Percentiles rank a stretch among this genome's conserved stretches.
Evolutionary conservation across 2,888 invertebrate species (phyloP).

Genomic region (Tubiluchus corallicola): DNA sequence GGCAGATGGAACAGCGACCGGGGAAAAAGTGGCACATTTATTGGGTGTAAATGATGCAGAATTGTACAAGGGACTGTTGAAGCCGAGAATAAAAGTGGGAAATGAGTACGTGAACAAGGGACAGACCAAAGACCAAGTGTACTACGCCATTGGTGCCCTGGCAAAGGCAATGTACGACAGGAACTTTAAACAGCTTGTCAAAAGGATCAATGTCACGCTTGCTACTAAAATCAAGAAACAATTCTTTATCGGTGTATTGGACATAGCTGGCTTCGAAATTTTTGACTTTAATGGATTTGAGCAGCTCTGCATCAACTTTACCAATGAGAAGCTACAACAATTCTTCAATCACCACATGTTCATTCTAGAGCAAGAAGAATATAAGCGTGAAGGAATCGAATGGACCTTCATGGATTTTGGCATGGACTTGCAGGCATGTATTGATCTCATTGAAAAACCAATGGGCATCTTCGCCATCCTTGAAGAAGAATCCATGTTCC

Average conservation of each 20-base stretch:
- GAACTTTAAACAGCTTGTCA: conserved; percentile 33
- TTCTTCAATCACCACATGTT: conserved; percentile 39
- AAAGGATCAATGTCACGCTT: conserved; percentile 31
- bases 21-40: conserved; percentile 27
- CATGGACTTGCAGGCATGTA: conserved; percentile 86
- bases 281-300: conserved; percentile 36
- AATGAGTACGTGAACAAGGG: conserved; percentile 35
- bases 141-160: conserved; percentile 28
- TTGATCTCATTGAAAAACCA: conserved; percentile 92
- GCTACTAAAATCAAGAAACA: conserved; percentile 18
- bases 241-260: conserved; percentile 30
- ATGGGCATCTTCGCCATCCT: conserved; percentile 99
- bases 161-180: conserved; percentile 33
- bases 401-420: conserved; percentile 39
- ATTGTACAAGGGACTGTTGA: conserved; percentile 30
- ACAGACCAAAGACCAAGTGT: conserved; percentile 33
- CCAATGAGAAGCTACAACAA: conserved; percentile 35
- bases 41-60: conserved; percentile 28
- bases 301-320: conserved; percentile 36
- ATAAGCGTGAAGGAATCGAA: conserved; percentile 30
- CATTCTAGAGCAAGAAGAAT: conserved; percentile 34
- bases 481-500: conserved; percentile 99
- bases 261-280: conserved; percentile 37
- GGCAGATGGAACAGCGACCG: conserved; percentile 64
- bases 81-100: conserved; percentile 35